phyloP scores from a whole-genome alignment of 1,140 invertebrate genomes.

The Elysia chlorotica region DNA sequence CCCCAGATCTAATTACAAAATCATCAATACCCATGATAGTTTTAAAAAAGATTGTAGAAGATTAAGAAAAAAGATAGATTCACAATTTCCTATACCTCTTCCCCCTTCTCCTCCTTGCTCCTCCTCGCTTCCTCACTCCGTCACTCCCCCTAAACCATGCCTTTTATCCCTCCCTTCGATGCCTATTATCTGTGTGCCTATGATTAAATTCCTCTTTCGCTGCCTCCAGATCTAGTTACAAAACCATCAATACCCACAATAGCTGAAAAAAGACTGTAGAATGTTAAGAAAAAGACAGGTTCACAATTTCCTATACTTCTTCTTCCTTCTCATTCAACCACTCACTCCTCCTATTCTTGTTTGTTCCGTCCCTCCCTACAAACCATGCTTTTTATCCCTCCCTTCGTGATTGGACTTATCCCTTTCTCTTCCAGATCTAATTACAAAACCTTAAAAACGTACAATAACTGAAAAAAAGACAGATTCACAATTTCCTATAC shows the following conservation, averaged over 20 bases:
- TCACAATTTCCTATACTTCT: neutral
- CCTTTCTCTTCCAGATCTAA: neutral
- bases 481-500: neutral
- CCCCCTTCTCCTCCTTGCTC: neutral
- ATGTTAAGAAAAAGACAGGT: too few species aligned
- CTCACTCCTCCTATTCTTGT: too few species aligned
- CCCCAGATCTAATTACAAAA: neutral
- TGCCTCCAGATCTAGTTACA: neutral
- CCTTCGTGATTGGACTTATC: neutral
- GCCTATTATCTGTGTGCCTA: neutral
- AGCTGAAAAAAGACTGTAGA: too few species aligned
- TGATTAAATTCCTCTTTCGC: neutral
- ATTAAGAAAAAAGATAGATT: neutral
- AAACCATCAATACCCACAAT: neutral
- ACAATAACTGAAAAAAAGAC: neutral
- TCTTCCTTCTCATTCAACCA: neutral
- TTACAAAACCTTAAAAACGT: neutral
- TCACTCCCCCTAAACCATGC: neutral
- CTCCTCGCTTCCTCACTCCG: too few species aligned
- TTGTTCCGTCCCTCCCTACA: neutral
- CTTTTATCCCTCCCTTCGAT: neutral
- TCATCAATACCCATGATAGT: neutral
- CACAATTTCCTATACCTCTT: neutral
- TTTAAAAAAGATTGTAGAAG: neutral
- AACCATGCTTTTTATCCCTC: neutral